Evolutionary conservation across 92 coral and sea anemone genomes (phyloP).

Genomic region (Actinernus sp.): DNA sequence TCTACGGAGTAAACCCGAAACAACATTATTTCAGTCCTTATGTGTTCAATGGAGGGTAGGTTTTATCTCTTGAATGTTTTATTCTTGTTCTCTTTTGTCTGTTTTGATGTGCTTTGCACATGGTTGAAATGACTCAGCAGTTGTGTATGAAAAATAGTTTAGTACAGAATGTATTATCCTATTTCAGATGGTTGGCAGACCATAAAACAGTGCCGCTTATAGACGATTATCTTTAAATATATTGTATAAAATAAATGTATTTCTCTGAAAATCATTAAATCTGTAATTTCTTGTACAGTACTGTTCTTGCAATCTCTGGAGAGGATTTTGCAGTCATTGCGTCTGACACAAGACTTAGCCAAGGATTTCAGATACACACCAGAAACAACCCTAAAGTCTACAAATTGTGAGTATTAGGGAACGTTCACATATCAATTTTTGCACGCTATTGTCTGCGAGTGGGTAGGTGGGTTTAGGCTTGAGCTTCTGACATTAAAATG

Average conservation of each 20-base stretch:
- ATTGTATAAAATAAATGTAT: neutral
- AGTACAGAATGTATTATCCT: no score
- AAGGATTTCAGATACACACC: conserved; percentile 97
- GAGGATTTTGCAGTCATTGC: conserved; percentile 98
- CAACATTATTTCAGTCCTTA: conserved; percentile 94
- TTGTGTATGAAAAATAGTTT: no score
- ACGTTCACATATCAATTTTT: neutral
- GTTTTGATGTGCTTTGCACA: conserved; percentile 57
- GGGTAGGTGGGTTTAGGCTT: neutral
- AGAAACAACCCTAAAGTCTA: conserved; percentile 90
- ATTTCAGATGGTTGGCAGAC: no score
- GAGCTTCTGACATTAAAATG: no score
- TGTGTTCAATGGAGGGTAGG: conserved; percentile 98
- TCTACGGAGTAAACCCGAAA: conserved; percentile 67
- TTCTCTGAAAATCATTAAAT: neutral
- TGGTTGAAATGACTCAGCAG: conserved; percentile 25
- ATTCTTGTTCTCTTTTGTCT: neutral
- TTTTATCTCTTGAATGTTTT: neutral
- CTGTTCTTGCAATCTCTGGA: conserved; percentile 95
- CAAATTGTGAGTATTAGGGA: conserved; percentile 73
- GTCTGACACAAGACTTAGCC: conserved; percentile 95
- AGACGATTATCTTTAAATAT: neutral
- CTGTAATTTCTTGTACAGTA: conserved; percentile 36
- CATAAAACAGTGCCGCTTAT: neutral
- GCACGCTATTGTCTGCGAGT: neutral